Base-by-base conservation (phyloP, 2,797 vertebrate species). In the Macrochelys suwanniensis region DNA sequence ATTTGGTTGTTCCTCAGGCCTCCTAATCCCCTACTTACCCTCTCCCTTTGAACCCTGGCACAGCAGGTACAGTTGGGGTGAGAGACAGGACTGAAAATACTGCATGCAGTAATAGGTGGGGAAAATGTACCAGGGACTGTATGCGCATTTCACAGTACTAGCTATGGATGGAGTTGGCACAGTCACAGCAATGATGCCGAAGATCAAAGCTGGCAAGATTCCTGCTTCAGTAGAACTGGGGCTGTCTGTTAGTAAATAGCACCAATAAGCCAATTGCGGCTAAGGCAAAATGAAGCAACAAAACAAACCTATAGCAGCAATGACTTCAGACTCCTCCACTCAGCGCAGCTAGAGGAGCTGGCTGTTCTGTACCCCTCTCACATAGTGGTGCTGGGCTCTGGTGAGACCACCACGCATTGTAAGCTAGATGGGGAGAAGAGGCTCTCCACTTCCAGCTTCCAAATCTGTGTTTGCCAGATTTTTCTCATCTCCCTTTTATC, bases 321-420 rank as follows among this genome's bases (percentile, higher is more conserved):
- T 0, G 10, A 56, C 87, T 80, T 50, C 54, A 79, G 92, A 17
- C 33, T 3, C 23, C 71, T 80, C 61, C 2, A 1, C 0, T 12
- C 57, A 77, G 57, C 23, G 33, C 0, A 0, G 57, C 53, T 9
- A 53, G 26, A 45, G 80, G 79, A 79, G 17, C 5, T 49, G 80
- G 79, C 90, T 54, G 15, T 77, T 77, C 25, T 0, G 0, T 16
- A 4, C 2, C 5, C 0, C 19, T 71, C n/a, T 68, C 3, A 3
- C 21, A 42, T 23, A 25, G 37, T 37, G 42, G 68, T 25, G n/a
- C 10, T 42, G 68, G 65, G n/a, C 19, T 68, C n/a, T 68, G 16
- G 17, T 71, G 68, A 1, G 45, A 10, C 79, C 11, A 1, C 1
- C 0, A 3, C 77, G 47, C 82, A 84, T 57, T 94, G 80, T n/a